A percentile compares a stretch with the other conserved stretches of the same genome.
phyloP scores from a whole-genome alignment of 30 jellyfish, hydroid and myxozoan species.

The Chironex yamaguchii region DNA sequence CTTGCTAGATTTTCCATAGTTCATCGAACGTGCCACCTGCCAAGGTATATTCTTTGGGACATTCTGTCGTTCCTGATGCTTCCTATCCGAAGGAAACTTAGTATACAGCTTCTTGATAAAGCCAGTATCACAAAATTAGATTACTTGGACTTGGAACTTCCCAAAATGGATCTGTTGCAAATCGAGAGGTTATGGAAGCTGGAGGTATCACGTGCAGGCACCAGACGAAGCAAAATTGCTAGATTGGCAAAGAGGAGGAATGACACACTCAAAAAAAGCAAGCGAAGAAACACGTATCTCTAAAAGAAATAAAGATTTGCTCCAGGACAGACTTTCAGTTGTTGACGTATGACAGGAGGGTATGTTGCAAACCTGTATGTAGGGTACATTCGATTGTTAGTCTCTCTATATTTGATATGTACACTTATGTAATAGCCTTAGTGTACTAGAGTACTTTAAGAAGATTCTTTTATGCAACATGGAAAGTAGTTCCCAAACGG shows the following conservation, averaged over 20 bases:
- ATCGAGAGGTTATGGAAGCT: constrained; percentile 69
- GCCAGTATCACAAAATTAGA: constrained; percentile 45
- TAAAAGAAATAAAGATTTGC: too few species aligned
- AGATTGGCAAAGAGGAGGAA: not conserved
- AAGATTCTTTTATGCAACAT: too few species aligned
- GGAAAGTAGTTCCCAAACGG: too few species aligned
- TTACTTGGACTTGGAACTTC: constrained; percentile 77
- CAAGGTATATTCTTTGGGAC: constrained; percentile 82
- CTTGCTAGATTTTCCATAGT: constrained; percentile 78
- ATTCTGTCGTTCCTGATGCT: constrained; percentile 72
- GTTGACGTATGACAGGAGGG: too few species aligned
- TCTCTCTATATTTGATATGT: too few species aligned
- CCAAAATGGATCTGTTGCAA: constrained; percentile 65
- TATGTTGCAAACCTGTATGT: too few species aligned
- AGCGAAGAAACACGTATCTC: not conserved
- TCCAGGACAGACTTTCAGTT: too few species aligned
- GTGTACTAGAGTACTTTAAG: too few species aligned
- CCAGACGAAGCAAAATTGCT: not conserved
- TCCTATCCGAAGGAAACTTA: constrained; percentile 74
- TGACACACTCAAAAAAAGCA: not conserved
- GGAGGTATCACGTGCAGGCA: not conserved
- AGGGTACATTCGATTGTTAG: too few species aligned
- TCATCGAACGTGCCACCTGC: constrained; percentile 80
- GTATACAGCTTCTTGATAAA: constrained; percentile 33
- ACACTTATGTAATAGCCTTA: too few species aligned